These are phyloP conservation scores for Beaufortia kweichowensis DNA, from an alignment of 2,113 vertebrate genomes.

Conservation along the genomic window DNA sequence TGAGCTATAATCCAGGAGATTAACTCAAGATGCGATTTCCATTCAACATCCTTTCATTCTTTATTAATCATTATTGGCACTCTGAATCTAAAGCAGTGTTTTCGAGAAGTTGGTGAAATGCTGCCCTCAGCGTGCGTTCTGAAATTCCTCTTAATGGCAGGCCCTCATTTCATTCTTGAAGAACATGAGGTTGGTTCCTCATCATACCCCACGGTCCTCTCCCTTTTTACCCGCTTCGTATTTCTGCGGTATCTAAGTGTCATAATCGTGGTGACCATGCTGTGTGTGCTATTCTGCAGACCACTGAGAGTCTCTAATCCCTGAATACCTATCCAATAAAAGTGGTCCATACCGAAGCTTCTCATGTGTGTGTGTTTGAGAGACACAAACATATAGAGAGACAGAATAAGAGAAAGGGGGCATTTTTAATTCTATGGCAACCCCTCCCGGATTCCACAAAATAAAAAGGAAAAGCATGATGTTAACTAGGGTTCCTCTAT, in stretches of 20 bases:
- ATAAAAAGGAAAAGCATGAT: constrained; percentile 38
- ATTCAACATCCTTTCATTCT: constrained; percentile 71
- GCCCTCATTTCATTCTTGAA: constrained; percentile 69
- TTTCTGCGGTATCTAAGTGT: constrained; percentile 77
- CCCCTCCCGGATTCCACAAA: constrained; percentile 21
- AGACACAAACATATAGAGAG: constrained; percentile 13
- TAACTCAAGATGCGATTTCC: constrained; percentile 59
- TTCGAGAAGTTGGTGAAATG: constrained; percentile 42
- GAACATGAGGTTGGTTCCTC: constrained; percentile 67
- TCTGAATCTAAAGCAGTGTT: constrained; percentile 32
- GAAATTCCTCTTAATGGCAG: constrained; percentile 65
- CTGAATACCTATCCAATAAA: constrained; percentile 73
- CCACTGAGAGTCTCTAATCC: constrained; percentile 77
- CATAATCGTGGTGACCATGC: constrained; percentile 76
- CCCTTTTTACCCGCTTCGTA: constrained; percentile 62
- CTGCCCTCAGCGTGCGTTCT: constrained; percentile 63
- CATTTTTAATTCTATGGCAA: constrained; percentile 33
- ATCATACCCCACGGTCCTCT: constrained; percentile 68
- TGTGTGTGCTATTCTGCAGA: constrained; percentile 73
- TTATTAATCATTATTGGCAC: constrained; percentile 69
- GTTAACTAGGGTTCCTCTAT: constrained; percentile 39
- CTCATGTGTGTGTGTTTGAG: constrained; percentile 22
- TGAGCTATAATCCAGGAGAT: constrained; percentile 2
- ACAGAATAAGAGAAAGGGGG: neutral
- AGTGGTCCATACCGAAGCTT: constrained; percentile 57